A percentile compares a stretch with the other conserved stretches of the same genome.
phyloP scores from a whole-genome alignment of 1,140 invertebrate species.

The Nomia melanderi region DNA sequence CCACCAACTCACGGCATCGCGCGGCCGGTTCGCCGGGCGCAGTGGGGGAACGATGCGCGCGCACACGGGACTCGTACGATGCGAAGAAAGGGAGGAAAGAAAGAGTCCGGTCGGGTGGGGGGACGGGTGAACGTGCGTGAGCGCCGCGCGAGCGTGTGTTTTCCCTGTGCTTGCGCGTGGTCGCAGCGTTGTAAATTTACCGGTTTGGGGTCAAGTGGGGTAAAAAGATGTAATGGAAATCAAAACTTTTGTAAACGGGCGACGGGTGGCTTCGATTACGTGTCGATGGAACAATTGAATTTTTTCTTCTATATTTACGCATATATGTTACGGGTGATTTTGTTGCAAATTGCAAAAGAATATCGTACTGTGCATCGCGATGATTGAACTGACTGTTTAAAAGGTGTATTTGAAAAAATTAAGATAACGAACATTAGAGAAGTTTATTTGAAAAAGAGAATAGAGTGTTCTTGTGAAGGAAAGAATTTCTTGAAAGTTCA shows the following conservation, averaged over 20 bases:
- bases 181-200: conserved; percentile 54
- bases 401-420: too few relatives aligned
- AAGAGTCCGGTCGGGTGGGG: conserved; percentile 18
- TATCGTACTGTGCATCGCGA: too few relatives aligned
- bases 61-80: conserved; percentile 36
- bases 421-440: too few relatives aligned
- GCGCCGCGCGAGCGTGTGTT: conserved; percentile 42
- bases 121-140: conserved; percentile 7
- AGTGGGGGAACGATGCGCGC: conserved; percentile 48
- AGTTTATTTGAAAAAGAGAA: too few relatives aligned
- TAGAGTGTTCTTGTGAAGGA: too few relatives aligned
- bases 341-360: too few relatives aligned
- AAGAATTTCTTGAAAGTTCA: too few relatives aligned
- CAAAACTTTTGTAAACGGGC: not conserved
- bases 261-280: not conserved
- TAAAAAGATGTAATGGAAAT: conserved; percentile 38
- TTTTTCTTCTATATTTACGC: too few relatives aligned
- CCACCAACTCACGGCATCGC: conserved; percentile 23
- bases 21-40: conserved; percentile 40
- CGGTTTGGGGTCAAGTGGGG: conserved; percentile 48
- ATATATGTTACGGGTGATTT: too few relatives aligned
- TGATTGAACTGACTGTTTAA: too few relatives aligned
- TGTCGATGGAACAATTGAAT: too few relatives aligned
- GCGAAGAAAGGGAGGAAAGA: conserved; percentile 34
- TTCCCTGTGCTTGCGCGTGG: conserved; percentile 31